Conservation (phyloP, 2,888 invertebrate species). For the Sminthurinus aureus region DNA sequence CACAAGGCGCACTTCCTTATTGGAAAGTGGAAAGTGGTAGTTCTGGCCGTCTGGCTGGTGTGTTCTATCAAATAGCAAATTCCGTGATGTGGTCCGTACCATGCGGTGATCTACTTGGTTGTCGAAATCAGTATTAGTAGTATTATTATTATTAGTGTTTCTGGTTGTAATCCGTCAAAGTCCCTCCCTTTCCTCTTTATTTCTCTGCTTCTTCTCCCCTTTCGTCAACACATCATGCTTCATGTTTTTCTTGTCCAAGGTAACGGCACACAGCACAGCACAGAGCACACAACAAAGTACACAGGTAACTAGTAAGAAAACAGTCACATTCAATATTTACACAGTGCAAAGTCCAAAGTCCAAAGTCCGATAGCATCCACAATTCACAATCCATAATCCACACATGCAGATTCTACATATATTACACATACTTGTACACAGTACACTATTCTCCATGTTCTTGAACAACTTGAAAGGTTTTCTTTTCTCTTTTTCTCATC, state of each 20-base stretch:
- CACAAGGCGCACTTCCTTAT: too few species aligned
- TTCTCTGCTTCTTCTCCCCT: conserved; percentile 1
- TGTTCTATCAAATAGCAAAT: too few species aligned
- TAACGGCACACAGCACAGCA: background rate
- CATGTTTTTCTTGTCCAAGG: background rate
- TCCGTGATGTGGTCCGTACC: conserved; percentile 43
- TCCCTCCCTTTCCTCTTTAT: conserved; percentile 34
- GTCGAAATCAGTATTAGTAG: too few species aligned
- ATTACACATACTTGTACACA: too few species aligned
- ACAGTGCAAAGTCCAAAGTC: too few species aligned
- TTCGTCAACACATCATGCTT: background rate
- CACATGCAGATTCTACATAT: too few species aligned
- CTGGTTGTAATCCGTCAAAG: conserved; percentile 46
- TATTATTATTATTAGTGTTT: background rate
- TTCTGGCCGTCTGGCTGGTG: too few species aligned
- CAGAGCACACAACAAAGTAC: too few species aligned
- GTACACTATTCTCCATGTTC: too few species aligned
- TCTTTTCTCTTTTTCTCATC: background rate
- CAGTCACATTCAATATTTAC: background rate
- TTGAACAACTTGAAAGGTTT: conserved; percentile 2
- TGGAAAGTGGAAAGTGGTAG: too few species aligned
- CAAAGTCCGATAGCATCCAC: too few species aligned
- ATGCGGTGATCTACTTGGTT: conserved; percentile 39
- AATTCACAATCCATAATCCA: too few species aligned
- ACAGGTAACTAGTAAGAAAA: background rate